These are phyloP conservation scores for Eristalis tenax DNA, from an alignment of 2,888 invertebrate species.

Conservation along the genomic window DNA sequence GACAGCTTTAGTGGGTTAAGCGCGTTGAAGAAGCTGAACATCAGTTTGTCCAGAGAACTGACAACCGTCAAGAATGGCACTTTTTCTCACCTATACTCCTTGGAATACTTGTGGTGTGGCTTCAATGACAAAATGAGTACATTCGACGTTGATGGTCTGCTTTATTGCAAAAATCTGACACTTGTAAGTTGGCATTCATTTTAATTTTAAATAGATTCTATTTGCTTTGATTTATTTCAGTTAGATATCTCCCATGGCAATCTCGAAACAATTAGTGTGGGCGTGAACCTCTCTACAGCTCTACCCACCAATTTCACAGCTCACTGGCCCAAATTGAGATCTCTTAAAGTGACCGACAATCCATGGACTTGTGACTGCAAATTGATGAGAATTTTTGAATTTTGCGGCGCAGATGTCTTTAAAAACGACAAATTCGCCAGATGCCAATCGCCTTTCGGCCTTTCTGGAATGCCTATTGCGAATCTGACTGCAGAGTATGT, in stretches of 20 bases:
- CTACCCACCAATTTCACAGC: slow-evolving; percentile 56
- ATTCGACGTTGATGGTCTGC: slow-evolving; percentile 84
- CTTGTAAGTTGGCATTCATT: slow-evolving; percentile 71
- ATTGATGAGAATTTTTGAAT: slow-evolving; percentile 78
- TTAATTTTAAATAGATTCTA: too few relatives aligned
- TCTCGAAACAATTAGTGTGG: slow-evolving; percentile 81
- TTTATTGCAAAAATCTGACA: slow-evolving; percentile 75
- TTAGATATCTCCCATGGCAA: slow-evolving; percentile 85
- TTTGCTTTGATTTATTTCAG: slow-evolving; percentile 78
- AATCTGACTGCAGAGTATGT: slow-evolving; percentile 77
- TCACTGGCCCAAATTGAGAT: slow-evolving; percentile 81
- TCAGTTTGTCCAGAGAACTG: slow-evolving; percentile 84
- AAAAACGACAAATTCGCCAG: slow-evolving; percentile 74
- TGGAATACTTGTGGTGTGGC: slow-evolving; percentile 81
- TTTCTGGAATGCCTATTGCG: slow-evolving; percentile 76
- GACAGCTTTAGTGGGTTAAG: slow-evolving; percentile 84
- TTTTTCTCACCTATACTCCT: slow-evolving; percentile 81
- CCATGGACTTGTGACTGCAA: slow-evolving; percentile 86
- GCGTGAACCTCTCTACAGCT: slow-evolving; percentile 47
- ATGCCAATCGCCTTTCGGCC: slow-evolving; percentile 78
- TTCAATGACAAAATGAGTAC: slow-evolving; percentile 83
- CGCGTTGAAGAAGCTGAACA: slow-evolving; percentile 83
- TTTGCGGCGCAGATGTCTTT: slow-evolving; percentile 73
- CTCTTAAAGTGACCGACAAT: slow-evolving; percentile 85
- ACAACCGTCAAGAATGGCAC: slow-evolving; percentile 83